Base-by-base conservation (phyloP, 2,113 vertebrate species). In the Laterallus jamaicensis region DNA sequence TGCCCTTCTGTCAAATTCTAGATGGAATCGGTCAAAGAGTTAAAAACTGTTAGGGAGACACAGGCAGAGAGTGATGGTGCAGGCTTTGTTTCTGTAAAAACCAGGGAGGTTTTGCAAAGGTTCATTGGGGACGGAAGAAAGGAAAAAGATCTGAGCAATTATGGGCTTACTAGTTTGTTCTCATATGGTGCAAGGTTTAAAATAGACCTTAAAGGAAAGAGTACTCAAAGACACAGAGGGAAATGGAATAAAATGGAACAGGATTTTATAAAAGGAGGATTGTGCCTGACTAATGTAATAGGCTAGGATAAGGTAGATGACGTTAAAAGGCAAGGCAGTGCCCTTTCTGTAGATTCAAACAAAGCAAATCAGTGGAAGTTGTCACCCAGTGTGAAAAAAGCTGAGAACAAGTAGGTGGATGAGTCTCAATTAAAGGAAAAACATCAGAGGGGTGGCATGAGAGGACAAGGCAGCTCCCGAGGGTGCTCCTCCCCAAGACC, bases 1-100 rank as follows among this genome's bases (percentile, higher is more conserved):
- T 93, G 90, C 63, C 68, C 71, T 95, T 60, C 67, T 92, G 82
- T 90, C 86, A 94, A 76, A 73, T 21, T 88, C 21, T 5, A 83
- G 74, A 55, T 44, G 28, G 47, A 92, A 90, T 44, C 92, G 68
- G 63, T 88, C 82, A 76, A 88, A 92, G 88, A 80, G 78, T 62
- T 94, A 88, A 82, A 82, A 95, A 59, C 54, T 93, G 25, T 54
- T 66, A 90, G 32, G 15, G 67, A 82, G 54, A 47, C 1, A 32
- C n/a, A 74, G 47, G 24, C 76, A 90, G 75, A 82, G 92, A 76
- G 37, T 58, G 15, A 39, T 56, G n/a, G 29, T 44, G 39, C 10
- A 67, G 31, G 31, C 25, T 91, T 89, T 59, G 15, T 17, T 69
- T 71, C 68, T 63, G 8, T 64, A 21, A 92, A 88, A 88, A 89